Conservation (phyloP, 2,797 vertebrate genomes). For the Manis crassicaudata region DNA sequence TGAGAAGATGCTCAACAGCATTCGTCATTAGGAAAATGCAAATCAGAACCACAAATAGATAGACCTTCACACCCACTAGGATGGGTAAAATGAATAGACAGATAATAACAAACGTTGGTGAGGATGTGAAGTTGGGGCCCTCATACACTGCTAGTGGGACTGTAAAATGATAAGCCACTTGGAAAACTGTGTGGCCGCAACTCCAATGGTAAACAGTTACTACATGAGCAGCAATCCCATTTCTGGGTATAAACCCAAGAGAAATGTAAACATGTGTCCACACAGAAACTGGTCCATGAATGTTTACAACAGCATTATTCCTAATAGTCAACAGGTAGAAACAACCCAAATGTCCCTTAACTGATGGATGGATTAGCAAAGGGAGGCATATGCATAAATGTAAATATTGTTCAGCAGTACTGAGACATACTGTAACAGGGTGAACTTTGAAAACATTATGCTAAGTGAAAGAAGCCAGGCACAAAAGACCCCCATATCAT, state of each 20-base stretch:
- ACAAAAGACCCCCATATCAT: not conserved
- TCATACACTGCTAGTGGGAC: rapidly evolving
- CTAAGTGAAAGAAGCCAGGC: not conserved
- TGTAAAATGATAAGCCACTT: rapidly evolving
- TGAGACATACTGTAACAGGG: rapidly evolving
- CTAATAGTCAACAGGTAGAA: not conserved
- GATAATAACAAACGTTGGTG: not conserved
- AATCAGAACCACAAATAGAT: not conserved
- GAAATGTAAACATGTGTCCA: not conserved
- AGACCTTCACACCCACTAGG: not conserved
- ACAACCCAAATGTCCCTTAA: not conserved
- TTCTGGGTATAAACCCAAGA: not conserved
- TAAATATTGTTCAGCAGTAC: not conserved
- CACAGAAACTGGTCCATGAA: not conserved
- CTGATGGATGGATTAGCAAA: not conserved
- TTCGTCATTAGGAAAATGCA: not conserved
- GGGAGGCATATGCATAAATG: not conserved
- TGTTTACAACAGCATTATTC: rapidly evolving
- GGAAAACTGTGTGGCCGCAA: not conserved
- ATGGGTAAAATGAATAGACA: not conserved
- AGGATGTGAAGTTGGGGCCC: not conserved
- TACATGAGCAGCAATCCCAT: too few relatives aligned
- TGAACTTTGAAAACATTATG: not conserved
- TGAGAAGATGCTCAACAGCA: not conserved
- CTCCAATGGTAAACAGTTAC: not conserved